Base-by-base conservation (phyloP, 2,797 vertebrate species). In the Pogoniulus pusillus region DNA sequence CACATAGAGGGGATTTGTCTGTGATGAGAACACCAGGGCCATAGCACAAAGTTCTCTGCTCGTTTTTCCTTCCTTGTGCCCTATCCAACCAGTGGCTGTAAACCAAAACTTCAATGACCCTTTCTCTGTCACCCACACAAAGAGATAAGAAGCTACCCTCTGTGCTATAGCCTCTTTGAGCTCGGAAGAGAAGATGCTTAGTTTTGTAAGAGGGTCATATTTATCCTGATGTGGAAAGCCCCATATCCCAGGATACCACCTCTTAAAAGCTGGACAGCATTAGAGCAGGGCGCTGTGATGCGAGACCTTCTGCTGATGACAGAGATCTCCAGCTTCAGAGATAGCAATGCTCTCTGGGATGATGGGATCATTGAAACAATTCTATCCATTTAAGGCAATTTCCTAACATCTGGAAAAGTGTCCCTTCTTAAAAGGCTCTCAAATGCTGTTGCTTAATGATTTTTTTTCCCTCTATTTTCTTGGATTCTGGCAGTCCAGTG, bases 361-460 rank as follows among this genome's bases (percentile, higher is more conserved):
- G 7, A 79, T 55, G 74, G n/a, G 65, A 84, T 91, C 77, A 34
- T 1, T 82, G 41, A 90, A 93, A 59, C 1, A 0, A 74, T 76
- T 78, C 43, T 60, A 77, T 62, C 65, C 74, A 55, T 75, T 91
- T 73, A 91, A 6, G 5, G 59, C 35, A 34, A 82, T 60, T 94
- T 90, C 79, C 84, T 86, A 60, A 89, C 3, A 5, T 82, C 72
- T 91, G 78, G 87, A 74, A 91, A 92, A 91, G 54, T 34, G 35
- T 53, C 59, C 8, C 1, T 81, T 83, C 65, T 90, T 78, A 85
- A 85, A 85, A 77, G 43, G 26, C 35, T 85, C 47, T 87, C 66
- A 82, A 90, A 92, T 35, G 39, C 32, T 63, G 12, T 34, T 54
- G 43, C 15, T 62, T 55, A 22, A 51, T 39, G 41, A 39, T 77